Conservation (phyloP, 2,113 vertebrate species). For the Trematomus loennbergii region DNA sequence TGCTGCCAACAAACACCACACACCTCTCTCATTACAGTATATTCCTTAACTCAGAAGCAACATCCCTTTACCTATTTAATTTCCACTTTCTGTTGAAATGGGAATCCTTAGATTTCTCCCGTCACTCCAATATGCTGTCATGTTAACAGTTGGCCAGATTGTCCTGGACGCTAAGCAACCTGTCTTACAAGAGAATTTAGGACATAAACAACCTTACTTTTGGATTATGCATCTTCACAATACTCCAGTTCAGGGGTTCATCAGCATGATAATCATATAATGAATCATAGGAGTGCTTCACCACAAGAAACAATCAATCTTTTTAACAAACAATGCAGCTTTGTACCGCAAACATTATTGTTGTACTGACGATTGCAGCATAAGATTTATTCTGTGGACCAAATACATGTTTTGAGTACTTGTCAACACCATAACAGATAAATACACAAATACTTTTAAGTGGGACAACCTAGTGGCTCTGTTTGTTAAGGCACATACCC, state of each 20-base stretch:
- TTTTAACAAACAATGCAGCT: conserved; percentile 9
- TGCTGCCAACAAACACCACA: neutral
- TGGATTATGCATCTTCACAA: conserved; percentile 25
- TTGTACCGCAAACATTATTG: neutral
- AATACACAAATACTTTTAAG: neutral
- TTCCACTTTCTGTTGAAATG: neutral
- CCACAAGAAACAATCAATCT: neutral
- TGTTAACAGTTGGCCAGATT: conserved; percentile 33
- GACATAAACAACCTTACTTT: conserved; percentile 56
- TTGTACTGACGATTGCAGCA: neutral
- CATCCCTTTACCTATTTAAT: conserved; percentile 34
- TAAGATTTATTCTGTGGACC: conserved; percentile 12
- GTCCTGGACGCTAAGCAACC: conserved; percentile 36
- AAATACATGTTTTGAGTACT: conserved; percentile 8
- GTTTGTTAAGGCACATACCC: neutral
- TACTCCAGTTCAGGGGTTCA: conserved; percentile 30
- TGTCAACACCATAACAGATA: neutral
- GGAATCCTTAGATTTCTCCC: conserved; percentile 29
- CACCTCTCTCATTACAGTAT: neutral
- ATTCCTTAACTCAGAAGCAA: neutral
- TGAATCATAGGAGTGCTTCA: conserved; percentile 4
- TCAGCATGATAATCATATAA: conserved; percentile 14
- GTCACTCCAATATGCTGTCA: conserved; percentile 56
- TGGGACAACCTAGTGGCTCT: conserved; percentile 2
- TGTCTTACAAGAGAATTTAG: conserved; percentile 44